Percentiles rank a stretch among this genome's conserved stretches.
Evolutionary conservation across 2,113 vertebrate genomes (phyloP).

Genomic region (Dicerorhinus sumatrensis): DNA sequence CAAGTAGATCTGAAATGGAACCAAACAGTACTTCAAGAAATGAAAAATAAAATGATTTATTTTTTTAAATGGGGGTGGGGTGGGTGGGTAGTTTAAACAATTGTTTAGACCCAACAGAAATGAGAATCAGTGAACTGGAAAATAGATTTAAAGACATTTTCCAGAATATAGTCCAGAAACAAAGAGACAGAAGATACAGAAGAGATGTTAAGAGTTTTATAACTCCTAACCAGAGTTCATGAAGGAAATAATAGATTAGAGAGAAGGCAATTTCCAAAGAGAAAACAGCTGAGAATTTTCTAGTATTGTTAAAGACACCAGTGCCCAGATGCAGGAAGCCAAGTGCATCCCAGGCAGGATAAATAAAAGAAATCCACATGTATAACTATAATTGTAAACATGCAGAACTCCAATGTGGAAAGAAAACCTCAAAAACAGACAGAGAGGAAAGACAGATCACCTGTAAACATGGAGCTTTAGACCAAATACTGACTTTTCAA

Average conservation of each 20-base stretch:
- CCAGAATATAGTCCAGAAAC: neutral
- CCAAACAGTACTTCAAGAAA: neutral
- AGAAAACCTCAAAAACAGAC: neutral
- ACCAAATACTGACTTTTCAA: neutral
- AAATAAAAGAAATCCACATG: constrained; percentile 15
- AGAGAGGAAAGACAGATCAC: neutral
- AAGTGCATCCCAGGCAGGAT: neutral
- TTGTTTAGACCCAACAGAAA: neutral
- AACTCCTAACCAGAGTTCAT: neutral
- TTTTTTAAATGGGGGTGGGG: neutral
- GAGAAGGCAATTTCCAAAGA: neutral
- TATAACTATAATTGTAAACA: neutral
- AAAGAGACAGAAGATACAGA: constrained; percentile 26
- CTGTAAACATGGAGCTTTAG: neutral
- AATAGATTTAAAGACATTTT: neutral
- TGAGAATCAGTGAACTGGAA: constrained; percentile 30
- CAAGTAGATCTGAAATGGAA: constrained; percentile 11
- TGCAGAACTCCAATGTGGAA: neutral
- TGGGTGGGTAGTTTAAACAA: neutral
- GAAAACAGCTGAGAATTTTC: constrained; percentile 1
- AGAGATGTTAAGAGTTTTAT: neutral
- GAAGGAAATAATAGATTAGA: neutral
- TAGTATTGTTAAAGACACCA: neutral
- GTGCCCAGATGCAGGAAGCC: neutral
- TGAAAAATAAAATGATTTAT: neutral